phyloP scores from a whole-genome alignment of 2,113 vertebrate species.

The Puma concolor region DNA sequence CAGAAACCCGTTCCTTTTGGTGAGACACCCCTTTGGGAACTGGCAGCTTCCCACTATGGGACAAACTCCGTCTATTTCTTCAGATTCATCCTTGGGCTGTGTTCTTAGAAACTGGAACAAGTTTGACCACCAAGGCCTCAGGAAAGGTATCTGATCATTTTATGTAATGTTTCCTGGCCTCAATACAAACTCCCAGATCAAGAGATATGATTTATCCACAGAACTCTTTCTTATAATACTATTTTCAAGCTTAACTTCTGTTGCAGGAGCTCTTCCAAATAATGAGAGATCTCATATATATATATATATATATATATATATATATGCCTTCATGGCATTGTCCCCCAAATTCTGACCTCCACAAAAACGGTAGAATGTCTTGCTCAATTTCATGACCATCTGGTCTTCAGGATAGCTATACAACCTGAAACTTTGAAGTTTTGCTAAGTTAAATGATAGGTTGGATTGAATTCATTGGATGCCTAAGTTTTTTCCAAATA shows the following conservation, averaged over 20 bases:
- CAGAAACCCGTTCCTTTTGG: background rate
- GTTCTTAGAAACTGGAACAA: background rate
- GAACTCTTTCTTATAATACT: background rate
- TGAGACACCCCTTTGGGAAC: background rate
- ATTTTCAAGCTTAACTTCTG: background rate
- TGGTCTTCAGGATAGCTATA: too few relatives aligned
- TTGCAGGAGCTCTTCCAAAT: background rate
- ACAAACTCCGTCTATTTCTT: background rate
- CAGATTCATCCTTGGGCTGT: background rate
- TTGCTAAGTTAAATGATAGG: too few relatives aligned
- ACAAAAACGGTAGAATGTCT: background rate
- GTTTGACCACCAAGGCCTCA: background rate
- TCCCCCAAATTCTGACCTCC: background rate
- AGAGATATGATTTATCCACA: too few relatives aligned
- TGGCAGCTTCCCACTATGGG: background rate
- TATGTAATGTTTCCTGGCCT: background rate
- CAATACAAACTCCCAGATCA: background rate
- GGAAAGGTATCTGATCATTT: background rate
- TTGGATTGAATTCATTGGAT: too few relatives aligned
- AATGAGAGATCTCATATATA: background rate
- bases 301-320: too few relatives aligned
- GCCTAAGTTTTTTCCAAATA: too few relatives aligned
- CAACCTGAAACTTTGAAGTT: too few relatives aligned
- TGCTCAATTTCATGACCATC: background rate
- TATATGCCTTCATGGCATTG: background rate